These are phyloP conservation scores for Periparus ater DNA, from an alignment of 2,797 vertebrate genomes.

Conservation along the genomic window DNA sequence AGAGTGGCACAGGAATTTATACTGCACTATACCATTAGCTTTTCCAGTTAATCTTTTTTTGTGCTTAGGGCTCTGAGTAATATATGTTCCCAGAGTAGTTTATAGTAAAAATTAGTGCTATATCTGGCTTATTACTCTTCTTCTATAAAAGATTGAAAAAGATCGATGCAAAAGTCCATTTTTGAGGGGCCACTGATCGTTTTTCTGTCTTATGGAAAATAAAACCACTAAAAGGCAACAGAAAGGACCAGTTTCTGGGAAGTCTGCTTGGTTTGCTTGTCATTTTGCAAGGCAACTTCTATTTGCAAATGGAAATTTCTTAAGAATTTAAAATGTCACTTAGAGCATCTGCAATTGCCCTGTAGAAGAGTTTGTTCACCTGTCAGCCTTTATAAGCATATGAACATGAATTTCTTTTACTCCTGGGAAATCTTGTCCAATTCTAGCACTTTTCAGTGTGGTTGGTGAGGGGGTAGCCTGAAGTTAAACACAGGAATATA, in stretches of 20 bases:
- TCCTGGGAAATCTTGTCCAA: constrained; percentile 41
- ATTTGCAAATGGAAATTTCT: constrained; percentile 9
- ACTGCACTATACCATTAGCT: constrained; percentile 34
- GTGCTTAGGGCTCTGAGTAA: constrained; percentile 58
- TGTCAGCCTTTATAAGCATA: constrained; percentile 41
- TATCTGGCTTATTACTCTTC: constrained; percentile 35
- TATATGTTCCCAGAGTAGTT: constrained; percentile 50
- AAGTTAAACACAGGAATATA: not conserved
- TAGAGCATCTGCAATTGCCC: constrained; percentile 30
- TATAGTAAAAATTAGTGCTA: constrained; percentile 52
- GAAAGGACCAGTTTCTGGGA: not conserved
- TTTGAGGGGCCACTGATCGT: not conserved
- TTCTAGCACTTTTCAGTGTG: not conserved
- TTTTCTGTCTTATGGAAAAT: not conserved
- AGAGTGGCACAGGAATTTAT: not conserved
- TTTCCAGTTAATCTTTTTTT: constrained; percentile 63
- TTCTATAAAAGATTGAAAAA: not conserved
- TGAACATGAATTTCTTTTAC: constrained; percentile 20
- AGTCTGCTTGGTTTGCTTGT: not conserved
- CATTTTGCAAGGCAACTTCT: not conserved
- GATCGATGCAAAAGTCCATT: not conserved
- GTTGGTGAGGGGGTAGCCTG: not conserved
- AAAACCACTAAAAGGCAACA: not conserved
- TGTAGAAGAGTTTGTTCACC: constrained; percentile 41
- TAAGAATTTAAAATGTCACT: constrained; percentile 42